Conservation (phyloP, 2,888 invertebrate species). For the Odontocerum albicorne region DNA sequence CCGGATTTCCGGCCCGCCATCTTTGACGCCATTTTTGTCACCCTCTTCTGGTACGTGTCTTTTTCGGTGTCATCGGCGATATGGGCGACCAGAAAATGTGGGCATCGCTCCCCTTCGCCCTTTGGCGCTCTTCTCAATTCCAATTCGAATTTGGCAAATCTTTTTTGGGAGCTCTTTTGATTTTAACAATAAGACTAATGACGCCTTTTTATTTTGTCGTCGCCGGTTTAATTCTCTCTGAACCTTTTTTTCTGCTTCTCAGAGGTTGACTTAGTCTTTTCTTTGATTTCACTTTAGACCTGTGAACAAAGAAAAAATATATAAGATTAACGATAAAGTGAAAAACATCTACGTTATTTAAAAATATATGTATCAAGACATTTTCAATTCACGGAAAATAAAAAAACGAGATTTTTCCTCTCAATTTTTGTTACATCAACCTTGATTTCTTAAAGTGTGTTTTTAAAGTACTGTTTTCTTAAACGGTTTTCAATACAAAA, state of each 20-base stretch:
- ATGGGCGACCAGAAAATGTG: constrained; percentile 3
- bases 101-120: constrained; percentile 19
- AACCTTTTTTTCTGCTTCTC: constrained; percentile 7
- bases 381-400: no score
- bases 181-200: constrained; percentile 14
- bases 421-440: no score
- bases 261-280: no score
- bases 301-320: constrained; percentile 15
- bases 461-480: no score
- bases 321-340: no score
- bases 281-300: constrained; percentile 1
- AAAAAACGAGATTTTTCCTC: no score
- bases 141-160: constrained; percentile 7
- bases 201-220: constrained; percentile 9
- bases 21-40: constrained; percentile 29
- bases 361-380: no score
- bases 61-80: constrained; percentile 31
- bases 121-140: constrained; percentile 11
- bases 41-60: constrained; percentile 19
- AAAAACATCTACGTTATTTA: no score
- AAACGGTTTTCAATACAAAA: no score
- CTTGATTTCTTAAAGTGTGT: no score
- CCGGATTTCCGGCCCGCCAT: constrained; percentile 34
- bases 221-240: neutral
- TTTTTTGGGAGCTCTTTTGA: constrained; percentile 2